Base-by-base conservation (phyloP, 2,113 vertebrate genomes). In the Cephalopterus ornatus region DNA sequence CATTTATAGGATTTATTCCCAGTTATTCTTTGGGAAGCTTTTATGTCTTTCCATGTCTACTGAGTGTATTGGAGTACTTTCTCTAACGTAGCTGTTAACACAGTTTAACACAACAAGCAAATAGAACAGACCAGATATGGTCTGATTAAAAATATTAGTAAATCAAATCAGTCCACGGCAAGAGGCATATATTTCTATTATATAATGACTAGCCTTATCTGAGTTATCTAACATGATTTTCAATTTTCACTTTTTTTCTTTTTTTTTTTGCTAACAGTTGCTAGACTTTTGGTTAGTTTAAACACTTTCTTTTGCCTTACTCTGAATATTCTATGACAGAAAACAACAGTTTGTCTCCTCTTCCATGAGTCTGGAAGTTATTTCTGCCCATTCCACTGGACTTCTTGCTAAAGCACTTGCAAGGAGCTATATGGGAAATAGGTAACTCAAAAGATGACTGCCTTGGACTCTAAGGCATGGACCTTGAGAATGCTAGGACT, bases 1-100 rank as follows among this genome's bases (percentile, higher is more conserved):
- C 86, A 58, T 76, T 95, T 91, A 83, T 71, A 63, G 35, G 23
- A 89, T 84, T 92, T 84, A 46, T 75, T 91, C 46, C 72, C 76
- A 72, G 39, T 87, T 92, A 88, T 75, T 74, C 46, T 86, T 92
- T 84, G 80, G 56, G 61, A 93, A 95, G 65, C 21, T 92, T 77
- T 95, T 81, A 80, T 84, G 44, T 52, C 47, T 74, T 93, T 96
- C 19, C 26, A 7, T 18, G 14, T 84, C 47, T 81, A 89, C 18
- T 74, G 50, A 91, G 33, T 55, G 24, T 46, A 67, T 5, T 78
- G 62, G 82, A 94, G 81, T 78, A 86, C 32, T 92, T 93, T 63
- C 86, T 30, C 39, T 79, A 61, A 42, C 46, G 55, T 68, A 96
- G 79, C 76, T 93, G 85, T 87, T 76, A 97, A 76, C 74, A 63